Conservation (phyloP, 2,113 vertebrate species). For the Panthera leo region DNA sequence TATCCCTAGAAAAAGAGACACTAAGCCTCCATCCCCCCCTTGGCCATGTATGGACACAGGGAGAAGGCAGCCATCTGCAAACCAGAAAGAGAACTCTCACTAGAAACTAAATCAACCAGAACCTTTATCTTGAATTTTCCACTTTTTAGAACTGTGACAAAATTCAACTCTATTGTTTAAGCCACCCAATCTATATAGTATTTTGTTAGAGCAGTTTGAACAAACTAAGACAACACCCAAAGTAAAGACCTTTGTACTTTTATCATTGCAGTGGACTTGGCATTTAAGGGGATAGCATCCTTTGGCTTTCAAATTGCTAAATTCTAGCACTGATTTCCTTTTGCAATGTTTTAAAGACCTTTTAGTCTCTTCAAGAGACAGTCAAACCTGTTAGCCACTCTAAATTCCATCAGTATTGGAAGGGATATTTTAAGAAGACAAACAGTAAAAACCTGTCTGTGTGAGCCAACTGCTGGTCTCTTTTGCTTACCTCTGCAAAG, state of each 20-base stretch:
- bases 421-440: slow-evolving; percentile 44
- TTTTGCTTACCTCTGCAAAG: slow-evolving; percentile 49
- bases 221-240: background rate
- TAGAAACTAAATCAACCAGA: background rate
- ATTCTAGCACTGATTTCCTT: background rate
- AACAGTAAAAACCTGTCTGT: background rate
- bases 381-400: background rate
- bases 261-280: background rate
- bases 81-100: background rate
- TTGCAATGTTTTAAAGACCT: slow-evolving; percentile 6
- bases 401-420: slow-evolving; percentile 12
- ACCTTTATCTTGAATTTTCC: background rate
- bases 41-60: background rate
- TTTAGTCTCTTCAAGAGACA: background rate
- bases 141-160: background rate
- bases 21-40: background rate
- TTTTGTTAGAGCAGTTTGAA: background rate
- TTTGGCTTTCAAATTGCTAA: background rate
- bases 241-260: background rate
- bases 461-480: background rate
- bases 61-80: background rate
- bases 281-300: slow-evolving; percentile 17
- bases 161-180: background rate
- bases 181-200: background rate
- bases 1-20: background rate